Conservation (phyloP, 2,113 vertebrate species). For the human (Homo sapiens) region DNA sequence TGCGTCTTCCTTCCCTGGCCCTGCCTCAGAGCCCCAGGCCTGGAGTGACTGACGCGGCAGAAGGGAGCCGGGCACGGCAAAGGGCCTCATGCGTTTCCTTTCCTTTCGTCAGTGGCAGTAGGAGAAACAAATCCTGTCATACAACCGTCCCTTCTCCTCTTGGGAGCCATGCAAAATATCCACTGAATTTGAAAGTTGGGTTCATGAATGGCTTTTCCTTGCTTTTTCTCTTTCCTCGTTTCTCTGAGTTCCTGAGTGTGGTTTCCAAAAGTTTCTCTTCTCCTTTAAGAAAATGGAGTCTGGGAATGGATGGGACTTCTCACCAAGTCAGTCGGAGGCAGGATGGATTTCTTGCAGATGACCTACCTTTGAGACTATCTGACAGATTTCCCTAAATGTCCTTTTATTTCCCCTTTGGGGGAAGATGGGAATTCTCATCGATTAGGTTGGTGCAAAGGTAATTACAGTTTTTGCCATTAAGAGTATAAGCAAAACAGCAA, state of each 20-base stretch:
- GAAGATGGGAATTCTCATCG: neutral
- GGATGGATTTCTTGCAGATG: neutral
- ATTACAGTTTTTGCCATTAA: too few relatives aligned
- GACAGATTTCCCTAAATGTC: neutral
- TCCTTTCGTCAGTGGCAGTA: neutral
- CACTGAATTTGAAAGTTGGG: neutral
- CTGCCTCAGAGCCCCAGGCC: neutral
- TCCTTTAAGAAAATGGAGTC: neutral
- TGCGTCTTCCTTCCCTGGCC: neutral
- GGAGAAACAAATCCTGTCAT: neutral
- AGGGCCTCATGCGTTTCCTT: neutral
- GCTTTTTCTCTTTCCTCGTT: neutral
- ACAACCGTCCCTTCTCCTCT: neutral
- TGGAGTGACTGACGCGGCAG: neutral
- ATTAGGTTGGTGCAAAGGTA: too few relatives aligned
- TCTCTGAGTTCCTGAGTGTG: neutral
- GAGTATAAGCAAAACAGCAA: too few relatives aligned
- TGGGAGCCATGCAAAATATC: neutral
- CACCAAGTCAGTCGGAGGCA: neutral
- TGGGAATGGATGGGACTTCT: neutral
- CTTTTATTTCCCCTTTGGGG: neutral
- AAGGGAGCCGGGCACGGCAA: accelerated
- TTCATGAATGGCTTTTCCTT: neutral
- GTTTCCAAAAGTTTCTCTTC: neutral
- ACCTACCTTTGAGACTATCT: neutral